These are phyloP conservation scores for Heliconius ismenius DNA, from an alignment of 2,888 invertebrate species.

Conservation along the genomic window DNA sequence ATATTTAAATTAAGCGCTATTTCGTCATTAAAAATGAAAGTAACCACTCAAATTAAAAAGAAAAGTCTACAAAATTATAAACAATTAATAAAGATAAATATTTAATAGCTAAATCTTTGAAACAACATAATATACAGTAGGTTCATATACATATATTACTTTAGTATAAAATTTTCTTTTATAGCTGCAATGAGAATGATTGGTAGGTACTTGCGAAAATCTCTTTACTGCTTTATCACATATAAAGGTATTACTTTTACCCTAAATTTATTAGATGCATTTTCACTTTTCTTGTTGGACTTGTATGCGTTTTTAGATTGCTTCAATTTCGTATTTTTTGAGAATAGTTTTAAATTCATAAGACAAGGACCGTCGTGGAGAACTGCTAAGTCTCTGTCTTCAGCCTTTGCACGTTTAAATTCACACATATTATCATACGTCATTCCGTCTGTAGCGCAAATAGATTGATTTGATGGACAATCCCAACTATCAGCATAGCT, in stretches of 20 bases:
- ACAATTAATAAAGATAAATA: not conserved
- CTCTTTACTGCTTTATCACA: not conserved
- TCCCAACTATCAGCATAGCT: constrained; percentile 14
- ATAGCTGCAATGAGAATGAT: not conserved
- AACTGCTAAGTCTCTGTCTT: constrained; percentile 42
- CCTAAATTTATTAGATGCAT: not conserved
- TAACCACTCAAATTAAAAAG: not conserved
- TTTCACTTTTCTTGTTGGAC: not conserved
- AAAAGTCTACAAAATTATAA: not conserved
- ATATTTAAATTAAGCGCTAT: not conserved
- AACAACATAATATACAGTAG: not conserved
- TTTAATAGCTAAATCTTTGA: not conserved
- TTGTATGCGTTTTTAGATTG: not conserved
- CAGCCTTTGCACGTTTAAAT: constrained; percentile 39
- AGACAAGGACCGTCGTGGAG: constrained; percentile 37
- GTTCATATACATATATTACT: not conserved
- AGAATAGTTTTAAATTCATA: not conserved
- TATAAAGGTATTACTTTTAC: constrained; percentile 3
- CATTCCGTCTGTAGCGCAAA: constrained; percentile 53
- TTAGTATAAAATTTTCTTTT: not conserved
- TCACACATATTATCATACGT: constrained; percentile 52
- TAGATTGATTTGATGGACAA: constrained; percentile 21
- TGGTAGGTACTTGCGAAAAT: not conserved
- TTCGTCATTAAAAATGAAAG: not conserved
- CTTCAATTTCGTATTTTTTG: not conserved